Percentiles rank a stretch among this genome's conserved stretches.
Evolutionary conservation across 2,113 vertebrate genomes (phyloP).

Genomic region (Oxyura jamaicensis): DNA sequence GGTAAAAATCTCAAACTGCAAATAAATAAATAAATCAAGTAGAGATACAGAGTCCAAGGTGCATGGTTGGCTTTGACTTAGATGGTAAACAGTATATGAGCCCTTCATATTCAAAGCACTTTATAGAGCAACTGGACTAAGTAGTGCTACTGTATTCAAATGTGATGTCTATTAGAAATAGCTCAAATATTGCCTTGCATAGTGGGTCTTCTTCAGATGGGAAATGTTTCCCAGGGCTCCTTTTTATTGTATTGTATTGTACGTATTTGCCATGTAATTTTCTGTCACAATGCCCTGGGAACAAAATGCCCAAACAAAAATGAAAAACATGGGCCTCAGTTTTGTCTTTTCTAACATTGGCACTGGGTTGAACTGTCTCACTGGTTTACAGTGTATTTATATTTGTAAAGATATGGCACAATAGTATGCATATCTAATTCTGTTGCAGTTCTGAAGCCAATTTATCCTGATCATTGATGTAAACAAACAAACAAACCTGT

Average conservation of each 20-base stretch:
- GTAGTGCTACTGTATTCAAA: background rate
- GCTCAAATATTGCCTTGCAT: background rate
- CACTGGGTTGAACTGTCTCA: background rate
- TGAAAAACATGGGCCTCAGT: background rate
- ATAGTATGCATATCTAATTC: background rate
- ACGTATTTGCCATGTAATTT: background rate
- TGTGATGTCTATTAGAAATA: background rate
- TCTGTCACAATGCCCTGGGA: background rate
- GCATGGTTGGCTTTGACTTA: background rate
- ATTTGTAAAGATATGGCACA: background rate
- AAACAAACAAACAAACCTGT: background rate
- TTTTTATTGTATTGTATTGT: background rate
- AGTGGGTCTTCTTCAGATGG: background rate
- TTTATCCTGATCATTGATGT: background rate
- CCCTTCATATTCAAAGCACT: background rate
- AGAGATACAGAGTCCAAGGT: background rate
- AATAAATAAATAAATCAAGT: background rate
- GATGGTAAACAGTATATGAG: background rate
- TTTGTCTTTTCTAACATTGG: background rate
- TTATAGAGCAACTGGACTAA: background rate
- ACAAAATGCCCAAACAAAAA: background rate
- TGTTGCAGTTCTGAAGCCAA: background rate
- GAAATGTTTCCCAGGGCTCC: background rate
- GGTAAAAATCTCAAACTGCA: background rate
- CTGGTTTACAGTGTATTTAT: background rate